These are phyloP conservation scores for Rhagoletis pomonella DNA, from an alignment of 1,140 invertebrate species.

Conservation along the genomic window DNA sequence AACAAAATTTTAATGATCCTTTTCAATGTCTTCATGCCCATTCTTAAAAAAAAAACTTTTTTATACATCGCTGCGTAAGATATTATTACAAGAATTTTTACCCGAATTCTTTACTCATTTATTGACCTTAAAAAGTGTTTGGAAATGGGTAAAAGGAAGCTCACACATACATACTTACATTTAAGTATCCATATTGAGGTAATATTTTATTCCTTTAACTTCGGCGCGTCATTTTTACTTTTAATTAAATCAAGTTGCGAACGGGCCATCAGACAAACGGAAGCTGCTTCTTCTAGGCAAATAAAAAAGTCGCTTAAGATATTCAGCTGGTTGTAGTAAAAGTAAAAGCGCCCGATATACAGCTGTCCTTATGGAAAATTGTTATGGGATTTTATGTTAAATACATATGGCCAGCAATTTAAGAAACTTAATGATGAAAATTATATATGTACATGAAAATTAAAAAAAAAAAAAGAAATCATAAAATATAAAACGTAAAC, in stretches of 20 bases:
- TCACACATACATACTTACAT: not conserved
- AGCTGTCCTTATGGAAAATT: no score
- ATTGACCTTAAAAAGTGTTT: conserved; percentile 36
- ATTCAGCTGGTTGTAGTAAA: no score
- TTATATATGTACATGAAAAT: no score
- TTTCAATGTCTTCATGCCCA: not conserved
- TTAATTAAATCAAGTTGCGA: conserved; percentile 56
- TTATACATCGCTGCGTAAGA: not conserved
- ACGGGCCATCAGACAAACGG: not conserved
- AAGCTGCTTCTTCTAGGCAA: not conserved
- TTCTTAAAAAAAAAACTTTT: not conserved
- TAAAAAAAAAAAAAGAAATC: no score
- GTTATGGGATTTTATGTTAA: no score
- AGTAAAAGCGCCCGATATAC: no score
- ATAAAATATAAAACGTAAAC: no score
- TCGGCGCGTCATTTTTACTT: conserved; percentile 9
- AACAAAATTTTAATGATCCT: not conserved
- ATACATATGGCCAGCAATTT: no score
- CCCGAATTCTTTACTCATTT: not conserved
- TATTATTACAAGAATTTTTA: not conserved
- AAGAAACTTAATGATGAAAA: no score
- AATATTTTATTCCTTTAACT: not conserved
- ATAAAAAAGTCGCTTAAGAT: not conserved
- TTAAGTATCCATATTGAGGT: not conserved
- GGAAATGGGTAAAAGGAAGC: not conserved